phyloP scores from a whole-genome alignment of 2,888 invertebrate species.

The Vannuccia rotundouncinata region DNA sequence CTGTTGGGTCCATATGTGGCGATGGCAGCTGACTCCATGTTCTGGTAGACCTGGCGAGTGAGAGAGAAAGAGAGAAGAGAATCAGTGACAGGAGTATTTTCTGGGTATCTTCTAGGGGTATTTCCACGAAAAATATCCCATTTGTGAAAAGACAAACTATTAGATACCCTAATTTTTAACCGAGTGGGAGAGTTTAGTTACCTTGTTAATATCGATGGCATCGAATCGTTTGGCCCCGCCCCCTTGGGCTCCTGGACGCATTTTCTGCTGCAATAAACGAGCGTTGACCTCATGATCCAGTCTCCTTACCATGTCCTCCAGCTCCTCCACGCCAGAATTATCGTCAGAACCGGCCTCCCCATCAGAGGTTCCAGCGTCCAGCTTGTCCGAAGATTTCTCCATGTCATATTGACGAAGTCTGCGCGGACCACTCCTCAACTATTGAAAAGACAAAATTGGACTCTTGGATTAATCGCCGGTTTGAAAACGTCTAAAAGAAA shows the following conservation, averaged over 20 bases:
- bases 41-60: neutral
- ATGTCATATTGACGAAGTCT: neutral
- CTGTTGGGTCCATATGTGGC: neutral
- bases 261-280: neutral
- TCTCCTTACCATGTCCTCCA: neutral
- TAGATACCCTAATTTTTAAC: too few species aligned
- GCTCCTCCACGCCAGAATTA: neutral
- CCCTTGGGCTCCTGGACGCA: neutral
- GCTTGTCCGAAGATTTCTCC: neutral
- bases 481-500: neutral
- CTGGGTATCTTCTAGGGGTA: too few species aligned
- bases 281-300: neutral
- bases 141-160: too few species aligned
- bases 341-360: neutral
- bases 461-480: too few species aligned
- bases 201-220: constrained; percentile 8
- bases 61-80: too few species aligned
- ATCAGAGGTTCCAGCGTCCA: neutral
- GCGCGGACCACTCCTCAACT: neutral
- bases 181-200: too few species aligned
- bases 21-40: neutral
- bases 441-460: neutral
- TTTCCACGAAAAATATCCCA: too few species aligned
- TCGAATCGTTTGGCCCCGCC: neutral
- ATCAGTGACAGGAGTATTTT: too few species aligned